Percentiles rank a stretch among this genome's conserved stretches.
phyloP scores from a whole-genome alignment of 2,113 vertebrate genomes.

The Prietella phreatophila region DNA sequence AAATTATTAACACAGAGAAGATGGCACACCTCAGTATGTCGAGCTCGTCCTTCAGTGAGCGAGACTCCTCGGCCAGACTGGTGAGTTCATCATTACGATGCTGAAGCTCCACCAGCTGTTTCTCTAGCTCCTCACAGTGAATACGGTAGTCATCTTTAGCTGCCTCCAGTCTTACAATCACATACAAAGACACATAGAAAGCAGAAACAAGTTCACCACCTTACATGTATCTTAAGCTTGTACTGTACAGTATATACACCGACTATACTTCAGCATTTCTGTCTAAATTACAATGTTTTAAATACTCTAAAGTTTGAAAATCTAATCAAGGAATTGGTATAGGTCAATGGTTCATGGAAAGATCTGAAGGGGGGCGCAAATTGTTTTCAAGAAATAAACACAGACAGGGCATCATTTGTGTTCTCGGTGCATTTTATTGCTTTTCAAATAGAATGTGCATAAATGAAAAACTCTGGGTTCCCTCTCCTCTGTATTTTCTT shows the following conservation, averaged over 20 bases:
- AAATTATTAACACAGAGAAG: not conserved
- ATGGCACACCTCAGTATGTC: constrained; percentile 83
- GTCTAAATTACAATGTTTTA: not conserved
- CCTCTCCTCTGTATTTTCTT: too few relatives aligned
- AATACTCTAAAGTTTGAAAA: not conserved
- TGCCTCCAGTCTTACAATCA: constrained; percentile 82
- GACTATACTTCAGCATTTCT: not conserved
- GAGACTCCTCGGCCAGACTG: constrained; percentile 90
- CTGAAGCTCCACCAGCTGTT: constrained; percentile 90
- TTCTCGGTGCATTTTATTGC: too few relatives aligned
- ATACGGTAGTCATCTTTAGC: constrained; percentile 96
- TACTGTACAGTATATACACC: not conserved
- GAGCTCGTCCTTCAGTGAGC: constrained; percentile 91
- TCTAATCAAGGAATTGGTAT: not conserved
- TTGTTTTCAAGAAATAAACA: too few relatives aligned
- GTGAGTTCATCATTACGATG: constrained; percentile 93
- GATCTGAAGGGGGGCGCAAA: too few relatives aligned
- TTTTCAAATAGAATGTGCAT: too few relatives aligned
- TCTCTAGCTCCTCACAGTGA: constrained; percentile 96
- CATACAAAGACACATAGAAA: constrained; percentile 6
- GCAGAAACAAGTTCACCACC: not conserved
- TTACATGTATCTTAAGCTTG: not conserved
- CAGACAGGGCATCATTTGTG: too few relatives aligned
- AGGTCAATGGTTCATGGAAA: not conserved
- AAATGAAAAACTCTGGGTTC: too few relatives aligned